Evolutionary conservation across 2,888 invertebrate genomes (phyloP).

Genomic region (Stenolophus ochropezus): DNA sequence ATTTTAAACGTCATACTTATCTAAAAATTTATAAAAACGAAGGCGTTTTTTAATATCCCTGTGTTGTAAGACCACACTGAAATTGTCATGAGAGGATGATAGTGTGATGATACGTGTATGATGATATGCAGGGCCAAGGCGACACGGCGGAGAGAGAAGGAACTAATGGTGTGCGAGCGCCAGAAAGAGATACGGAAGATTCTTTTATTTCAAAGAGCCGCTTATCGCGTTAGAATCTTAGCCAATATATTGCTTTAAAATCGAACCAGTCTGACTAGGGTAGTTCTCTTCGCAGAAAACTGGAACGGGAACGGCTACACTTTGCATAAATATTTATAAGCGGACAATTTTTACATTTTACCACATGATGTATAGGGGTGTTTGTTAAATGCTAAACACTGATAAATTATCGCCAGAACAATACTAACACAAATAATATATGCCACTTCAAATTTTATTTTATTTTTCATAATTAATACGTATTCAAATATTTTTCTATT

Average conservation of each 20-base stretch:
- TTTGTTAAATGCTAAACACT: neutral
- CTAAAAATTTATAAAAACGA: too few relatives aligned
- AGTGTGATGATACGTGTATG: neutral
- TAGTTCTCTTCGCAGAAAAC: conserved; percentile 48
- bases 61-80: too few relatives aligned
- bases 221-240: conserved; percentile 64
- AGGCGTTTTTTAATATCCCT: too few relatives aligned
- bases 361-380: neutral
- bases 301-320: conserved; percentile 11
- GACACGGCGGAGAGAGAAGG: conserved; percentile 8
- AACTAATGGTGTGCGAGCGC: conserved; percentile 37
- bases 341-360: neutral
- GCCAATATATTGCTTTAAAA: conserved; percentile 64
- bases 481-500: too few relatives aligned
- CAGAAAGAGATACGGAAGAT: conserved; percentile 48
- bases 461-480: too few relatives aligned
- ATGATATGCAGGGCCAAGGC: conserved; percentile 1
- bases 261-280: conserved; percentile 60
- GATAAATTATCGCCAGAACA: too few relatives aligned
- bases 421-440: too few relatives aligned
- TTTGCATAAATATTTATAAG: conserved; percentile 23
- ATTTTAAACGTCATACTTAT: too few relatives aligned
- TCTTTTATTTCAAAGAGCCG: conserved; percentile 63
- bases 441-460: too few relatives aligned
- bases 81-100: too few relatives aligned